Evolutionary conservation across 2,113 vertebrate species (phyloP), one percentile per base, ranked within the genome.

Genomic region (Raja brachyura): DNA sequence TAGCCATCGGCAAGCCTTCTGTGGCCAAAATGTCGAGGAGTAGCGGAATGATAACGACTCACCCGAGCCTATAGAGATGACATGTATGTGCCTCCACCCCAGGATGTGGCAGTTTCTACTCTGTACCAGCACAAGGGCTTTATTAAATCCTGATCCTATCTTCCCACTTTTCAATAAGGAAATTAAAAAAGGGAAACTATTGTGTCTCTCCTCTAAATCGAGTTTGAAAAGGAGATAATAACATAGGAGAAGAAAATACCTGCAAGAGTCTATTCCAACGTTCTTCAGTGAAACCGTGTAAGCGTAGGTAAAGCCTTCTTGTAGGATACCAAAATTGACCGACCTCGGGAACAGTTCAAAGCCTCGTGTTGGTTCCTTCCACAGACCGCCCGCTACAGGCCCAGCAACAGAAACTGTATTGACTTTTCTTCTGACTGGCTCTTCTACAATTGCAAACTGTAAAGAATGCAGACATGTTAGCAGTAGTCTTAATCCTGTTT

Each of bases 181-280:
- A 66, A 28, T 16, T 73, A 16, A 31, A n/a, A 61, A 31, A 14
- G 28, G n/a, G 39, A 88, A 31, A 31, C 4, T 68, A 9, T 73
- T 20, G 16, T 73, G 18, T 73, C 70, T 22, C 14, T 73, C n/a
- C 16, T 63, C 5, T 7, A 14, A 18, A 63, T 18, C 18, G 5
- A 20, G 14, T 63, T 63, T 88, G 83, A 16, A 16, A 88, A 73
- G 63, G 59, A 33, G 83, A n/a, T 31, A n/a, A 14, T 31, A 31
- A 31, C 13, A 33, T 88, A 31, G 11, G 39, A 88, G 83, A 88
- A 66, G 6, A 63, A 88, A 63, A 88, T 88, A 98, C 98, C 98
- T 98, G 95, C 96, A 97, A 93, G 97, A 97, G 93, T 99, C 96
- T 33, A 98, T 95, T 0, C 98, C 98, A 39, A 97, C 93, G 0